Conservation (phyloP, 2,888 invertebrate genomes). For the Machimus rusticus region DNA sequence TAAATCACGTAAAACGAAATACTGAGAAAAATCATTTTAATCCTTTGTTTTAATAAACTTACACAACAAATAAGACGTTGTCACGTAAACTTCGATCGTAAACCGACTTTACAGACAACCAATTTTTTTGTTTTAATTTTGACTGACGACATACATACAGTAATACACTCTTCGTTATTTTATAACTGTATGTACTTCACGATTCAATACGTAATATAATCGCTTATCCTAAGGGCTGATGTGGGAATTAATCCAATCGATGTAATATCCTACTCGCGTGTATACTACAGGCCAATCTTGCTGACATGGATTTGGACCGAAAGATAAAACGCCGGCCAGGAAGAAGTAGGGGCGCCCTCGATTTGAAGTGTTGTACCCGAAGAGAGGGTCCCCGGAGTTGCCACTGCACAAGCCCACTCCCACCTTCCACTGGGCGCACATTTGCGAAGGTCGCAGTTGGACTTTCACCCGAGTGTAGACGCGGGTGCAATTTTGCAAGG, state of each 20-base stretch:
- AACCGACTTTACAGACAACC: no score
- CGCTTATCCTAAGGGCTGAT: slow-evolving; percentile 52
- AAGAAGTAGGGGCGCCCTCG: slow-evolving; percentile 65
- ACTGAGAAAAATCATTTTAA: no score
- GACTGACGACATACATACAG: no score
- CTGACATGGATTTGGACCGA: slow-evolving; percentile 69
- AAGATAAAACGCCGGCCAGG: slow-evolving; percentile 70
- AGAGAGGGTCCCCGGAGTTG: slow-evolving; percentile 72
- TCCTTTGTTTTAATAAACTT: no score
- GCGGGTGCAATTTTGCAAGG: slow-evolving; percentile 63
- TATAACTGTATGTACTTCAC: background rate
- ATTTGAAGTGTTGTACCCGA: slow-evolving; percentile 60
- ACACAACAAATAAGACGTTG: no score
- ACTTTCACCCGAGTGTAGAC: slow-evolving; percentile 66
- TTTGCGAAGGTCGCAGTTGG: slow-evolving; percentile 64
- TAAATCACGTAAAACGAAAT: no score
- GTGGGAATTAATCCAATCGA: slow-evolving; percentile 66
- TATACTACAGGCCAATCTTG: slow-evolving; percentile 71
- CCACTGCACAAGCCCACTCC: slow-evolving; percentile 68
- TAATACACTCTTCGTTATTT: no score
- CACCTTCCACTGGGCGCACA: slow-evolving; percentile 69
- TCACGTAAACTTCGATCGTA: no score
- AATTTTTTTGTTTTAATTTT: no score
- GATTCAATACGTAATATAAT: background rate
- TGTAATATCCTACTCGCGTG: slow-evolving; percentile 67